Conservation (phyloP, 2,888 invertebrate species). For the Lycocerus yunnanus region DNA sequence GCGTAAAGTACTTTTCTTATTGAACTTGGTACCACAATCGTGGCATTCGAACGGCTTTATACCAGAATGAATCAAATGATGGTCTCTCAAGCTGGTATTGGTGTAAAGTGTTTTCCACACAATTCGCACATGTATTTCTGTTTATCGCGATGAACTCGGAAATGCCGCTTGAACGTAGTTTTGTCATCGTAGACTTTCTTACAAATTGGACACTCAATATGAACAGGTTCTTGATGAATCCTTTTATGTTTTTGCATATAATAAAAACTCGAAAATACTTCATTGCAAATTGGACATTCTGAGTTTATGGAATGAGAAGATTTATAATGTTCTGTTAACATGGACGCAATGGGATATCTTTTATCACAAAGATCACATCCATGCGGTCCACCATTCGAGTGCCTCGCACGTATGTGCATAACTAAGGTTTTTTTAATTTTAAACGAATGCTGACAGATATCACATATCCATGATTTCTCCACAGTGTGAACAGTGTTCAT, state of each 20-base stretch:
- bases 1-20: conserved; percentile 20
- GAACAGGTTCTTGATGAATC: background rate
- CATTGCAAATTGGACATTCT: background rate
- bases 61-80: conserved; percentile 49
- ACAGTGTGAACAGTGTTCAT: background rate
- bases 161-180: background rate
- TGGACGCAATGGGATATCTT: background rate
- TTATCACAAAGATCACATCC: background rate
- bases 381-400: background rate
- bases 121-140: conserved; percentile 49
- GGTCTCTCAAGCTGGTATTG: conserved; percentile 48
- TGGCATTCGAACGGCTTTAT: conserved; percentile 51
- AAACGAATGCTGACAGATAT: background rate
- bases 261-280: background rate
- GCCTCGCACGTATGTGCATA: background rate
- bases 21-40: conserved; percentile 48
- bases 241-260: background rate
- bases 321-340: background rate
- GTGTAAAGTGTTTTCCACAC: conserved; percentile 57
- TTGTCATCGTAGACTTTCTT: background rate
- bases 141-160: background rate
- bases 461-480: background rate
- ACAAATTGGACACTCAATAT: background rate
- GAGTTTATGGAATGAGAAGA: background rate
- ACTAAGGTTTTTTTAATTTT: background rate